Evolutionary conservation across 2,797 vertebrate species (phyloP), one percentile per base, ranked within the genome.

Genomic region (Sebastes hopkinsi): DNA sequence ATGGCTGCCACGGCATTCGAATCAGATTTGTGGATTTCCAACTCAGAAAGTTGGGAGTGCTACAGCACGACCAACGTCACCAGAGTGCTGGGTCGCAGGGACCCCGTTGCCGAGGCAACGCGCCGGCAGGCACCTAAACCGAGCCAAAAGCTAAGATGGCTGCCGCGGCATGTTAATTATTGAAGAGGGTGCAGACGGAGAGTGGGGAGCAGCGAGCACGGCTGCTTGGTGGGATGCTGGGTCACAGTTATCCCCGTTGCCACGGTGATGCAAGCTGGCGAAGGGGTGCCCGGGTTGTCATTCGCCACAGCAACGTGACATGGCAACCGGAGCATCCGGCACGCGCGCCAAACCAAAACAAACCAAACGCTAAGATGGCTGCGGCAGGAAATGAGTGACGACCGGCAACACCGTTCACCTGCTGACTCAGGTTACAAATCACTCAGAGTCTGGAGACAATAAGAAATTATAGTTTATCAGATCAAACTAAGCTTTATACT

Each of bases 61-160:
- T 59, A 25, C 62, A 75, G 74, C 61, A 38, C 46, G 74, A 20
- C 79, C 79, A 11, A 36, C 82, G 73, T 86, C 81, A 72, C 74
- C 59, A 4, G 62, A 79, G 75, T n/a, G 54, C 67, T 27, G 61
- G 80, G 86, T 91, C 52, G 64, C 67, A 67, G 82, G 84, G 84
- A 84, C 70, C 72, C 34, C 27, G 89, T 91, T 87, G 83, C 85
- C 69, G 9, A 60, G 92, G 90, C 85, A 87, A 94, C 88, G 3
- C 29, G 71, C 91, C 87, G 77, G 82, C 92, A 92, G 91, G 91
- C 91, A 79, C 84, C 87, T 22, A 62, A 83, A 70, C 75, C 4
- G 23, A 83, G 91, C 91, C 92, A 92, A 92, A 91, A 83, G 76
- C 91, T 92, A 94, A 94, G 90, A 93, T 93, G 93, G 93, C 92